Evolutionary conservation across 2,113 vertebrate species (phyloP).

Genomic region (Aegypius monachus): DNA sequence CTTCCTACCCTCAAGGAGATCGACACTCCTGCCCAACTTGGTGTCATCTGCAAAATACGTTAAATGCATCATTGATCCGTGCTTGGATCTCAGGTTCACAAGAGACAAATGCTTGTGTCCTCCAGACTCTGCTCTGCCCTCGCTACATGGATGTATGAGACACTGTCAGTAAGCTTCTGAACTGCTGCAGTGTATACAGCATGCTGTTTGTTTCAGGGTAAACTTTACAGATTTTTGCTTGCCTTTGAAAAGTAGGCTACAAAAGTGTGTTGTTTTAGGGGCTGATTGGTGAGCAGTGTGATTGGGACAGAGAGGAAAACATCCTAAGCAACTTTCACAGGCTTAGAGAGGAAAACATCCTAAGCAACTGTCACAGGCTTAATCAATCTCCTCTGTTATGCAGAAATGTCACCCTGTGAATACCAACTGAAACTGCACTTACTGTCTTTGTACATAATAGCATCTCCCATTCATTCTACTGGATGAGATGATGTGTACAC

Average conservation of each 20-base stretch:
- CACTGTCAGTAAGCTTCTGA: not conserved
- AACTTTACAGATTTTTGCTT: not conserved
- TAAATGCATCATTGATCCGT: not conserved
- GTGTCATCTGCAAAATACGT: not conserved
- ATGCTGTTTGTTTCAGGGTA: not conserved
- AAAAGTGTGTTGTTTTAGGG: not conserved
- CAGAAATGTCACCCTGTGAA: not conserved
- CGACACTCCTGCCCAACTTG: not conserved
- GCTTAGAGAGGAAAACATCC: too few relatives aligned
- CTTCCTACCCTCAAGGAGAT: not conserved
- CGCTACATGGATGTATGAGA: not conserved
- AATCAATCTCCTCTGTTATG: not conserved
- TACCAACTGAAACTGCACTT: not conserved
- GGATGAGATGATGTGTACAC: not conserved
- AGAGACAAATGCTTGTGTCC: not conserved
- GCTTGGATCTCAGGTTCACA: not conserved
- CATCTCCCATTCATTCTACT: not conserved
- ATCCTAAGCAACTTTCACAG: not conserved
- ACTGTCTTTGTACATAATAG: not conserved
- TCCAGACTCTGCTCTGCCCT: not conserved
- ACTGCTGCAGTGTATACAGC: not conserved
- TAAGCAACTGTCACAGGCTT: too few relatives aligned
- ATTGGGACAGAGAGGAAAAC: not conserved
- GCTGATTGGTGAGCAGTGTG: not conserved
- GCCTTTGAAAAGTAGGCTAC: not conserved